These are phyloP conservation scores for Chalcis sispes DNA, from an alignment of 2,888 invertebrate genomes.

Conservation along the genomic window DNA sequence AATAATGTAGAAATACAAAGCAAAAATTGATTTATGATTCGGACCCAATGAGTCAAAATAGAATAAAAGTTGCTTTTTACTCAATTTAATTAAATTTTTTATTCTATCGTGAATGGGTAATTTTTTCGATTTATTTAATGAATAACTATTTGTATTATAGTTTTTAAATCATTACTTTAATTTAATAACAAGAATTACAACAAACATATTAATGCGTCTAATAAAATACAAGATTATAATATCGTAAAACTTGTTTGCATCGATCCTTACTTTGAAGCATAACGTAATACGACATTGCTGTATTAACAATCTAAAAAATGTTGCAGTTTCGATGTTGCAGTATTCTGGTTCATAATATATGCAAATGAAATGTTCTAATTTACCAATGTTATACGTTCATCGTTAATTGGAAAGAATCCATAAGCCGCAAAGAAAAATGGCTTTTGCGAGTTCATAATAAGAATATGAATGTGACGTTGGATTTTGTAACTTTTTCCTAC, in stretches of 20 bases:
- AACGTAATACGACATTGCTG: constrained; percentile 37
- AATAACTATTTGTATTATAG: neutral
- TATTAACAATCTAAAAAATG: constrained; percentile 33
- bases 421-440: constrained; percentile 34
- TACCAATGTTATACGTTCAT: constrained; percentile 18
- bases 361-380: neutral
- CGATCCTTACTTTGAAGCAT: constrained; percentile 17
- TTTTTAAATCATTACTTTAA: too few species aligned
- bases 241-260: neutral
- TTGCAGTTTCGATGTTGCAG: too few species aligned
- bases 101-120: neutral
- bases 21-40: too few species aligned
- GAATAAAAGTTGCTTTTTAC: too few species aligned
- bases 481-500: constrained; percentile 11
- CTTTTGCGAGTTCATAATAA: constrained; percentile 33
- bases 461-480: constrained; percentile 12
- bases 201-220: too few species aligned
- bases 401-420: constrained; percentile 32
- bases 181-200: too few species aligned
- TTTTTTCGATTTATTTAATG: neutral
- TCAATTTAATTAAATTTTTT: too few species aligned
- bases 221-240: neutral
- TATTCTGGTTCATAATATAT: neutral
- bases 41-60: too few species aligned
- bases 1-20: too few species aligned